phyloP scores from a whole-genome alignment of 2,113 vertebrate genomes.

The Calidris pygmaea region DNA sequence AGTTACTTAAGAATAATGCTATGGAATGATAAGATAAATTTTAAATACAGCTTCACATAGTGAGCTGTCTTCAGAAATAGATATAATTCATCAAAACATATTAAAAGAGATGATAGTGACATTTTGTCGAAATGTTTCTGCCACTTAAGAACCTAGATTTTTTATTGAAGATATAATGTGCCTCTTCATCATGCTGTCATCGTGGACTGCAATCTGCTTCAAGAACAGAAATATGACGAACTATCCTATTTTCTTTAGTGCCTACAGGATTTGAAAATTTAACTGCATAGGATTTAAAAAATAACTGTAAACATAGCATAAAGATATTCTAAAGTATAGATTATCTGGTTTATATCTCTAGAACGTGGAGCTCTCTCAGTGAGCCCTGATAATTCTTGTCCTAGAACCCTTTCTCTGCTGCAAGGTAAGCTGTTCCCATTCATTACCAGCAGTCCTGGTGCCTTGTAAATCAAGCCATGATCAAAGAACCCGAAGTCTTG shows the following conservation, averaged over 20 bases:
- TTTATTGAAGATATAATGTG: not conserved
- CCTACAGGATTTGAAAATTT: not conserved
- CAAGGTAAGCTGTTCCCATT: no score
- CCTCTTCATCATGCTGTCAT: not conserved
- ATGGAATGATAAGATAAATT: not conserved
- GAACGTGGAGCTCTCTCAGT: no score
- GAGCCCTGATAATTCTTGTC: no score
- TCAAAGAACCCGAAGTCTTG: no score
- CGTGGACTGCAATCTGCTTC: not conserved
- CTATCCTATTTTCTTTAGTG: not conserved
- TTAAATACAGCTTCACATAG: not conserved
- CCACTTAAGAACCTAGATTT: not conserved
- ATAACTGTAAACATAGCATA: not conserved
- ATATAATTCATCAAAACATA: not conserved
- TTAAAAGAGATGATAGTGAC: not conserved
- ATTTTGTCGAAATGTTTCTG: not conserved
- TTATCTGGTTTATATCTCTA: not conserved
- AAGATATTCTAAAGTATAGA: not conserved
- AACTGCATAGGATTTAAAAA: not conserved
- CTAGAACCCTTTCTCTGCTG: no score
- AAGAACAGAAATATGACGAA: not conserved
- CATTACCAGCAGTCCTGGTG: no score
- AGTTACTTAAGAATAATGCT: not conserved
- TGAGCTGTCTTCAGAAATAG: not conserved
- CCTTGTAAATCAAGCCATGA: no score